Base-by-base conservation (phyloP, 2,888 invertebrate genomes). In the Scaptomyza cyrtandrae region DNA sequence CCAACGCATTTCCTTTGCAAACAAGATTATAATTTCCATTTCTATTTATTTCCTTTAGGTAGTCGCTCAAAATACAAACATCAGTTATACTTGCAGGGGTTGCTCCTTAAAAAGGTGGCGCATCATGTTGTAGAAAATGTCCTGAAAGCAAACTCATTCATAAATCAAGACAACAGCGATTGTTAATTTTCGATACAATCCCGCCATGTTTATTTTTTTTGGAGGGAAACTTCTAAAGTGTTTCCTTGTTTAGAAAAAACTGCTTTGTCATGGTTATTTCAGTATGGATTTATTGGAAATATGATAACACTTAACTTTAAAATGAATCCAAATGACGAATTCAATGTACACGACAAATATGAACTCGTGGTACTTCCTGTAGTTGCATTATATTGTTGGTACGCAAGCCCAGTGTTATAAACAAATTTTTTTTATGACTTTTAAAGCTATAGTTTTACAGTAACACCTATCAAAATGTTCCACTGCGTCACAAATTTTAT, bases 251-350 rank as follows among this genome's bases (percentile, higher is more conserved):
- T 16, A 53, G 29, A 57, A 66, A 70, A 80, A 80, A 68, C 43
- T 87, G 82, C 82, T 85, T 75, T 79, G 82, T 82, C 82, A 82
- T 84, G 82, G 76, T 83, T 80, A 67, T 86, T 83, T 86, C 63
- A 82, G 76, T 45, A 58, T 62, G 56, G 37, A 63, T 67, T 46
- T 70, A 45, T 43, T 49, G 58, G 86, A 83, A 81, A 81, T 77
- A 72, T 80, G 82, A 82, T 84, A 84, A 75, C 65, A 50, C 43
- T 80, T 72, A 72, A 70, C 70, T 67, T 54, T 55, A 48, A 56
- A 16, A 16, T 9, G 14, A 13, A 45, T 60, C 37, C 24, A 24
- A 5, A 24, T 24, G 24, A 24, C 24, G 58, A 58, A 16, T 33
- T 19, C 41, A 14, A 27, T 16, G 54, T 19, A 19, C 9, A 11